Percentiles rank a stretch among this genome's conserved stretches.
Conservation (phyloP, 2,888 invertebrate species). For the Philopedon plagiatum region DNA sequence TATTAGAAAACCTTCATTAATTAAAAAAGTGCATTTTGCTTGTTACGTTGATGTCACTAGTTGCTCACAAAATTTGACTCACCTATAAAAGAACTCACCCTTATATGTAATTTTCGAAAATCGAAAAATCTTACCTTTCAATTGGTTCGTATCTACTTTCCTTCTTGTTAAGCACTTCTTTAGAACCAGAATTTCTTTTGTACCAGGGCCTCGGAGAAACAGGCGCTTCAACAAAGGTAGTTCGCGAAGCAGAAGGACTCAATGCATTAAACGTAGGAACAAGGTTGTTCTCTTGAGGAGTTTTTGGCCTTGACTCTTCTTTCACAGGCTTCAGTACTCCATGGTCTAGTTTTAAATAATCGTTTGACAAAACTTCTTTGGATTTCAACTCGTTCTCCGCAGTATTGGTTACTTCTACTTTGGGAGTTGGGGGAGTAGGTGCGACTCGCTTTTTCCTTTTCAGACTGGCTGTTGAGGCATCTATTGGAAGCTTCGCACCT, state of each 20-base stretch:
- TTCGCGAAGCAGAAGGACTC: conserved; percentile 57
- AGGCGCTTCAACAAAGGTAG: conserved; percentile 62
- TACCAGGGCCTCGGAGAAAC: conserved; percentile 78
- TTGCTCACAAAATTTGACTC: too few species aligned
- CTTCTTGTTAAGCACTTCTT: conserved; percentile 63
- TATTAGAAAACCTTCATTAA: too few species aligned
- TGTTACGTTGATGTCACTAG: too few species aligned
- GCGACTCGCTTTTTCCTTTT: conserved; percentile 68
- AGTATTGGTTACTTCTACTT: conserved; percentile 9
- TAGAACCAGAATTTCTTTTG: conserved; percentile 70
- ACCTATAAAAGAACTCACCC: neutral
- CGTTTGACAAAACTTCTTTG: conserved; percentile 64
- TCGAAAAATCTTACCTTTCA: conserved; percentile 48
- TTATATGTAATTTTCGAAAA: too few species aligned
- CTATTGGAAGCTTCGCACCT: conserved; percentile 31
- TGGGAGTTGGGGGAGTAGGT: conserved; percentile 63
- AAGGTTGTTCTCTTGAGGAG: conserved; percentile 14
- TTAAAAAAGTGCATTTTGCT: too few species aligned
- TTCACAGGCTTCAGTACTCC: conserved; percentile 69
- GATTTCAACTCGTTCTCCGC: conserved; percentile 45
- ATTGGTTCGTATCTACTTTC: conserved; percentile 51
- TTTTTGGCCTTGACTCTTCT: conserved; percentile 57
- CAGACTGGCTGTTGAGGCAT: conserved; percentile 61
- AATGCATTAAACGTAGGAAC: conserved; percentile 45
- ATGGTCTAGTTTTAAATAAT: conserved; percentile 70